These are phyloP conservation scores for Prinia subflava DNA, from an alignment of 2,113 vertebrate species.

Conservation along the genomic window DNA sequence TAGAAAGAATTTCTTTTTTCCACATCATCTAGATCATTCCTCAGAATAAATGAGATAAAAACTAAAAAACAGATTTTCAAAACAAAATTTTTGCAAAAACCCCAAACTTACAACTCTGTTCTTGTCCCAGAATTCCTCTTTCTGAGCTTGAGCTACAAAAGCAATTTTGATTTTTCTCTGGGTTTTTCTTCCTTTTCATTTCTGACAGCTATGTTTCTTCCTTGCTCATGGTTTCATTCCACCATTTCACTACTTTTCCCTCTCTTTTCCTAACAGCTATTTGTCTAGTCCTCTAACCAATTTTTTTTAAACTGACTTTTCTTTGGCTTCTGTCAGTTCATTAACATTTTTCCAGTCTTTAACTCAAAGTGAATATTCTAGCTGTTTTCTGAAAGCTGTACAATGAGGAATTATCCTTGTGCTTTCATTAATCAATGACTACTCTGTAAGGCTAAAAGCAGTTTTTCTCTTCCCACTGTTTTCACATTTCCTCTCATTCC, in stretches of 20 bases:
- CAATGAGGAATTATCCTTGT: conserved; percentile 35
- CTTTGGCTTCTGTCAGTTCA: conserved; percentile 14
- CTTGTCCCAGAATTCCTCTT: not conserved
- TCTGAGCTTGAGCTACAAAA: not conserved
- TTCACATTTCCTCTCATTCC: not conserved
- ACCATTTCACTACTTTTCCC: not conserved
- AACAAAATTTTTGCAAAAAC: not conserved
- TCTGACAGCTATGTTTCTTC: not conserved
- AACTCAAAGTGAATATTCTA: conserved; percentile 32
- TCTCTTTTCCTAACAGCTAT: not conserved
- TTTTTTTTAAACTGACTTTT: not conserved
- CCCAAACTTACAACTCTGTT: not conserved
- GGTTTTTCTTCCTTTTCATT: not conserved
- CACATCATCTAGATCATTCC: not conserved
- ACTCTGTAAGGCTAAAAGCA: conserved; percentile 31
- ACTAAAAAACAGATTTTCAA: not conserved
- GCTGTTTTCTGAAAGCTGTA: conserved; percentile 22
- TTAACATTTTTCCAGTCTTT: conserved; percentile 9
- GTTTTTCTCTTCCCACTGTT: conserved; percentile 13
- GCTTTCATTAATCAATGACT: conserved; percentile 16
- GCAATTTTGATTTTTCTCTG: not conserved
- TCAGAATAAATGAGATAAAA: not conserved
- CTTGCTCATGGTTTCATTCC: not conserved
- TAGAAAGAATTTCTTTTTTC: not conserved
- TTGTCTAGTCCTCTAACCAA: not conserved